These are phyloP conservation scores for Caenorhabditis tropicalis DNA, from an alignment of 1,140 invertebrate genomes.

Conservation along the genomic window DNA sequence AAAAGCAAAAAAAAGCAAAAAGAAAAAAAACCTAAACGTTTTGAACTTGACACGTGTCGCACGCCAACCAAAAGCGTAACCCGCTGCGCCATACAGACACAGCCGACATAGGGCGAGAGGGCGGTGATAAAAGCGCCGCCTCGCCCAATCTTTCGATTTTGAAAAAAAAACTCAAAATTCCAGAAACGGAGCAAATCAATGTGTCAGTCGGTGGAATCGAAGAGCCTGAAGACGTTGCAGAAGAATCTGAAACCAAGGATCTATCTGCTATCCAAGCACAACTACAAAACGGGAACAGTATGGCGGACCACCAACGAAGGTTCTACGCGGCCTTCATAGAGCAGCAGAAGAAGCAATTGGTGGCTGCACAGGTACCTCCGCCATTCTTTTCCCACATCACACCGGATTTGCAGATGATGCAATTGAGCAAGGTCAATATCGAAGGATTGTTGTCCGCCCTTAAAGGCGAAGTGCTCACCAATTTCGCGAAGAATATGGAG, in stretches of 20 bases:
- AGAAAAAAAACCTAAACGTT: neutral
- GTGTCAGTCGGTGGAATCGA: neutral
- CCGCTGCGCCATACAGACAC: neutral
- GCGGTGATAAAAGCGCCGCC: neutral
- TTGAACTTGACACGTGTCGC: neutral
- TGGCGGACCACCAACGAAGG: neutral
- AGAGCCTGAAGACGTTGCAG: neutral
- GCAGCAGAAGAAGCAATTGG: conserved; percentile 48
- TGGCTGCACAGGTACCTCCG: neutral
- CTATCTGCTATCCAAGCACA: neutral
- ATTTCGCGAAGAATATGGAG: neutral
- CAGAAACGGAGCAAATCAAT: conserved; percentile 41
- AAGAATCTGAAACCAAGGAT: neutral
- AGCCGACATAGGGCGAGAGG: neutral
- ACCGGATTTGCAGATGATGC: neutral
- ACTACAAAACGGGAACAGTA: neutral
- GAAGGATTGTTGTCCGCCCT: neutral
- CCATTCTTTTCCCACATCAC: neutral
- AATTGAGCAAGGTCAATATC: neutral
- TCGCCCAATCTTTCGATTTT: too few species aligned
- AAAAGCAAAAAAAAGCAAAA: neutral
- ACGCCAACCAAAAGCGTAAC: neutral
- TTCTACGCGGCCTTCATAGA: conserved; percentile 22
- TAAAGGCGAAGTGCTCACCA: neutral
- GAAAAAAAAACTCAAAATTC: neutral